Evolutionary conservation across 1,140 invertebrate species (phyloP), one percentile per base, ranked within the genome.

Genomic region (Augochlora pura): DNA sequence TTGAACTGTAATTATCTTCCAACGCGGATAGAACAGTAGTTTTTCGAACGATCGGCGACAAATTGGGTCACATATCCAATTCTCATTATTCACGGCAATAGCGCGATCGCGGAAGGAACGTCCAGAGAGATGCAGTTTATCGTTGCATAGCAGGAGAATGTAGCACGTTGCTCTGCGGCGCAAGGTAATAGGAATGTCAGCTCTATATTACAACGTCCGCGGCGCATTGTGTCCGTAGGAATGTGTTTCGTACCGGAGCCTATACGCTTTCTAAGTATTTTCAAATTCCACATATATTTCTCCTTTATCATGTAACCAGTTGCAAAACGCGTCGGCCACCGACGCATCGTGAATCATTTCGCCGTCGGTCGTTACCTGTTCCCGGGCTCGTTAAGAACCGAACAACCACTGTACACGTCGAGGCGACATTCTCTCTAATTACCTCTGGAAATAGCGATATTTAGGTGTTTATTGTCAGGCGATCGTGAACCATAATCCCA

Each of bases 121-220:
- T 65, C 49, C 52, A 64, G 65, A 54, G 69, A 78, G 75, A 60
- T 64, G 49, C 69, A 32, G 27, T 73, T 75, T 67, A 62, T 80
- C 64, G 70, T 66, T 52, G 27, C 32, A 60, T 42, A 74, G 57
- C 32, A n/a, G 21, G 63, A 80, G 77, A 80, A 74, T 67, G 70
- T 74, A 39, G 71, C 63, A 73, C 71, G 64, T 67, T 74, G 71
- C 27, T 49, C 21, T 52, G 54, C 70, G 42, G 42, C 14, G 42
- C 63, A 75, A 69, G 25, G 74, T 59, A 69, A 62, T 74, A 74
- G 65, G 77, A 80, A 80, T 74, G 77, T 80, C 52, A 64, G 54
- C 54, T 49, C 54, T 62, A 80, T 75, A 68, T 80, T 75, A 67
- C 77, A 46, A 66, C 65, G 60, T 46, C 42, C 23, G 23, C 64